Evolutionary conservation across 2,113 vertebrate genomes (phyloP).

Genomic region (Sylvia atricapilla): DNA sequence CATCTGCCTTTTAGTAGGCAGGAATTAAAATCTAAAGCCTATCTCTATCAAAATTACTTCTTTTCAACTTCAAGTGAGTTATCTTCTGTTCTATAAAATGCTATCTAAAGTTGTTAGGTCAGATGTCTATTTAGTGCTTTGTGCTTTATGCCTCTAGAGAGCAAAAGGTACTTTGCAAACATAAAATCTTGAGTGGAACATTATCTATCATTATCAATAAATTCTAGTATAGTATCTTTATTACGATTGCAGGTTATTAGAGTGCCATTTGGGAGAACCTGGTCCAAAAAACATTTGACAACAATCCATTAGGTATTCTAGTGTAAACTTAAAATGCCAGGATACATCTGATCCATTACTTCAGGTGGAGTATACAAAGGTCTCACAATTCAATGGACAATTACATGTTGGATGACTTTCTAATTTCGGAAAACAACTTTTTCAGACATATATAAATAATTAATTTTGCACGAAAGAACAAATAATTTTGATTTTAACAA

Average conservation of each 20-base stretch:
- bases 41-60: neutral
- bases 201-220: neutral
- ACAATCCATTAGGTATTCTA: neutral
- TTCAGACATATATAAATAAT: neutral
- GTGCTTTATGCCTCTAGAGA: neutral
- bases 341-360: neutral
- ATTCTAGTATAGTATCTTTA: neutral
- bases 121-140: neutral
- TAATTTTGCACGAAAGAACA: neutral
- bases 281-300: neutral
- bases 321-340: neutral
- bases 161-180: neutral
- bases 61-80: neutral
- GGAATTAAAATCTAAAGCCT: neutral
- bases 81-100: neutral
- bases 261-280: neutral
- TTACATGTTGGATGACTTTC: neutral
- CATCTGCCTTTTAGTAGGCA: neutral
- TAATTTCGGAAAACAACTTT: neutral
- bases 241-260: slow-evolving; percentile 26
- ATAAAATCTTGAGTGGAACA: slow-evolving; percentile 5
- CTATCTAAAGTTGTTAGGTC: neutral
- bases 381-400: neutral
- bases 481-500: neutral
- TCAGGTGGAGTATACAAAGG: neutral